Percentiles rank a stretch among this genome's conserved stretches.
Conservation (phyloP, 2,888 invertebrate genomes). For the Cephus runcator region DNA sequence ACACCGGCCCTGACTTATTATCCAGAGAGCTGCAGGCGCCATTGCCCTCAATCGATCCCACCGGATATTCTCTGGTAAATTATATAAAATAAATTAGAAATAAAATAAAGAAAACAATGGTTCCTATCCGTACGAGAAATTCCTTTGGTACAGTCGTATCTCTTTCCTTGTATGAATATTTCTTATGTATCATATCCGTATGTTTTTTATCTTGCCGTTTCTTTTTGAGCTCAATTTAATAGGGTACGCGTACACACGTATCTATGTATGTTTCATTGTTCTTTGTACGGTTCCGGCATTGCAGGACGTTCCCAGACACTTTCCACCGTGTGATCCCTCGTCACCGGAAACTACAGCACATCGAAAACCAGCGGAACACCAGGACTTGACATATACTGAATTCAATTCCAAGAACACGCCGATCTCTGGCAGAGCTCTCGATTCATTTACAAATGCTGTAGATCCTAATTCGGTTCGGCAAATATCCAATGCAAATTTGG, state of each 20-base stretch:
- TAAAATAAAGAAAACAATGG: not conserved
- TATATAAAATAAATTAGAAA: not conserved
- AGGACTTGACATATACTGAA: not conserved
- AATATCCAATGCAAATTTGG: conserved; percentile 7
- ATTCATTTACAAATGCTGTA: conserved; percentile 14
- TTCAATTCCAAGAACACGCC: not conserved
- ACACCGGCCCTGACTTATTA: conserved; percentile 39
- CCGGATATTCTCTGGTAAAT: not conserved
- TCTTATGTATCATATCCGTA: not conserved
- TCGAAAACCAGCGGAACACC: not conserved
- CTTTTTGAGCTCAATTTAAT: not conserved
- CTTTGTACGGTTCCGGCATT: not conserved
- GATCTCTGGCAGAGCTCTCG: conserved; percentile 12
- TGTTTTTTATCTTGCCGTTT: not conserved
- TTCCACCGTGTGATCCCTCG: not conserved
- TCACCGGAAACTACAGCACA: not conserved
- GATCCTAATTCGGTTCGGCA: conserved; percentile 12
- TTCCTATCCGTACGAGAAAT: not conserved
- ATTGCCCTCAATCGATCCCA: not conserved
- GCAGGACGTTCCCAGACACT: not conserved
- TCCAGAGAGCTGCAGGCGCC: conserved; percentile 54
- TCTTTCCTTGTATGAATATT: not conserved
- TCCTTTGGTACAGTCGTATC: not conserved
- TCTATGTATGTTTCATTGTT: not conserved
- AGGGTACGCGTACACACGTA: not conserved